Evolutionary conservation across 2,113 vertebrate species (phyloP).

Genomic region (Tetrao urogallus): DNA sequence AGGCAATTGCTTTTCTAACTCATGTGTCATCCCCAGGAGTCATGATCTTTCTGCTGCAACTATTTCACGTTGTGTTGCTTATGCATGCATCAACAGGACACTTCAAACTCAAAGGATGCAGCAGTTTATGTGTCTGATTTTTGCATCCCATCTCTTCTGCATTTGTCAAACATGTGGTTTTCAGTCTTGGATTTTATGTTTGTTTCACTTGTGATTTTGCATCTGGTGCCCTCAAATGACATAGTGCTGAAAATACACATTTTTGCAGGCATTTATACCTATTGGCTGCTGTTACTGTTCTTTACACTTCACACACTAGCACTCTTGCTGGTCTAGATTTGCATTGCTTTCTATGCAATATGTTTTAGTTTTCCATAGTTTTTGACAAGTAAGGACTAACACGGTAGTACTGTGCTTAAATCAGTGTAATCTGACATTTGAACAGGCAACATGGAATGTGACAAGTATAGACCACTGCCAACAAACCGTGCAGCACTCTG

Average conservation of each 20-base stretch:
- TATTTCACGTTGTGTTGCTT: neutral
- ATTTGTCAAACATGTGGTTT: neutral
- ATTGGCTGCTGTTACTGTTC: neutral
- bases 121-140: neutral
- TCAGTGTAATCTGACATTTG: neutral
- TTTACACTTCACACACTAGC: neutral
- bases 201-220: neutral
- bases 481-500: neutral
- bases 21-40: constrained; percentile 3
- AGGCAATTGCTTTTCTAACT: constrained; percentile 27
- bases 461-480: neutral
- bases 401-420: neutral
- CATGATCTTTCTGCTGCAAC: neutral
- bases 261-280: neutral
- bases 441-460: neutral
- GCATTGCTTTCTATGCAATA: neutral
- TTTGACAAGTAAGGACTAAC: neutral
- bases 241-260: neutral
- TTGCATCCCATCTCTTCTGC: neutral
- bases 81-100: neutral
- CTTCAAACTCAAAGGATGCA: neutral
- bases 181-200: neutral
- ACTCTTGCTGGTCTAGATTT: neutral
- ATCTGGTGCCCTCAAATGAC: neutral
- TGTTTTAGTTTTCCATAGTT: neutral